Evolutionary conservation across 2,888 invertebrate species (phyloP), one percentile per base, ranked within the genome.

Genomic region (Pristionchus mayeri): DNA sequence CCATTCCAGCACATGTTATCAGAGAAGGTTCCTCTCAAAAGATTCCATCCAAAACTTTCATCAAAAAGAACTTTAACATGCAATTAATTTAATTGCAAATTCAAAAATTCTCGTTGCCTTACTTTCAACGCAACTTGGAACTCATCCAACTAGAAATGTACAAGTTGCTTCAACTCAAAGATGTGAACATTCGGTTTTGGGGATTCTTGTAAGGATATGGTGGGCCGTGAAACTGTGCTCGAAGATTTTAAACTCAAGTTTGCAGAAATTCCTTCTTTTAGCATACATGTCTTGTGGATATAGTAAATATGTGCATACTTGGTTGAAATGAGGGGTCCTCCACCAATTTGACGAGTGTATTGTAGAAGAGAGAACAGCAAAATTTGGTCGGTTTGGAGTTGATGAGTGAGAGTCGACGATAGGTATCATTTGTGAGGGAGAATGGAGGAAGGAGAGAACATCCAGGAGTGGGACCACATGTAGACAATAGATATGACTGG

Each of bases 331-430:
- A 13, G 44, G n/a, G 27, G 34, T 82, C 82, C 30, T 82, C 48
- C 3, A 67, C 82, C 13, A 82, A 40, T 67, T 67, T 82, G 63
- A 67, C 50, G 63, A 82, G 67, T 27, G 48, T 44, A 50, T 63
- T 60, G 50, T 63, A 67, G 67, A 63, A 82, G 82, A 67, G 48
- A 37, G 82, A 82, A 67, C 82, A 82, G 34, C 82, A 82, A 50
- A 82, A 67, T 11, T 82, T 44, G 27, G 34, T 67, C n/a, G 82
- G 30, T 50, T 50, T 4, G n/a, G 30, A 67, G 16, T 82, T 82
- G 21, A 48, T 27, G 24, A 63, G 27, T 13, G 11, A n/a, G 63
- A 67, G 67, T 80, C 44, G 54, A 57, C n/a, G 30, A 57, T 54
- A 37, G 24, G 57, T 57, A n/a, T 57, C 34, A 78, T 78, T 78